A percentile compares a stretch with the other conserved stretches of the same genome.
phyloP scores from a whole-genome alignment of 2,113 vertebrate genomes.

The Merops nubicus region DNA sequence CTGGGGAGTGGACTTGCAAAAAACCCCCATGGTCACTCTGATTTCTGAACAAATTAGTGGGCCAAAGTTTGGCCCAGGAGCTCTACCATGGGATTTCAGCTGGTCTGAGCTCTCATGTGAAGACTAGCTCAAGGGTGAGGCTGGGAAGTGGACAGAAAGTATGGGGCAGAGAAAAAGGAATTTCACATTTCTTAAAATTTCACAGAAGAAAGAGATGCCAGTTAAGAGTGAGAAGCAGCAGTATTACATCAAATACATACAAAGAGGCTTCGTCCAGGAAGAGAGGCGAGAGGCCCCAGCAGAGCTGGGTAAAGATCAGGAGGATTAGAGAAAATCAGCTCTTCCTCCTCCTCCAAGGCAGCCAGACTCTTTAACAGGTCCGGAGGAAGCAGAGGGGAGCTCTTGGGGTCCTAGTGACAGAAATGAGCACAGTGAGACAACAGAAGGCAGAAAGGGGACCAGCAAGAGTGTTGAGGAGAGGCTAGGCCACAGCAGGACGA shows the following conservation, averaged over 20 bases:
- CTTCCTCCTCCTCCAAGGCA: slow-evolving; percentile 99
- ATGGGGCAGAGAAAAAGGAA: neutral
- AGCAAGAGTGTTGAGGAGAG: neutral
- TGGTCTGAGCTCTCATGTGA: neutral
- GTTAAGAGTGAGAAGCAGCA: slow-evolving; percentile 73
- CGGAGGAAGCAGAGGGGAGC: slow-evolving; percentile 98
- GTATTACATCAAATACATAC: slow-evolving; percentile 90
- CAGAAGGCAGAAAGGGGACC: slow-evolving; percentile 57
- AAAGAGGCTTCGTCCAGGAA: slow-evolving; percentile 98
- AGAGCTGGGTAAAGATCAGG: slow-evolving; percentile 98
- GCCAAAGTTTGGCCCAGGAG: neutral
- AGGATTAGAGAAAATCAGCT: slow-evolving; percentile 97
- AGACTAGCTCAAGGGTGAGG: neutral
- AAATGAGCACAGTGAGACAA: slow-evolving; percentile 80
- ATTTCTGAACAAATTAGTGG: neutral
- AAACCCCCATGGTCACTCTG: neutral
- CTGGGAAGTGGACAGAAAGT: neutral
- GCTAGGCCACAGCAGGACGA: neutral
- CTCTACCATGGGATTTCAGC: neutral
- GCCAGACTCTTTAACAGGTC: slow-evolving; percentile 99
- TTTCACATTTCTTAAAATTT: slow-evolving; percentile 14
- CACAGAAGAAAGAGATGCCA: slow-evolving; percentile 55
- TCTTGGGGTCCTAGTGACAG: slow-evolving; percentile 95
- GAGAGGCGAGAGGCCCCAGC: slow-evolving; percentile 93
- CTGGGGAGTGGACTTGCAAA: neutral